phyloP scores from a whole-genome alignment of 2,797 vertebrate species.

The Malurus splendens region DNA sequence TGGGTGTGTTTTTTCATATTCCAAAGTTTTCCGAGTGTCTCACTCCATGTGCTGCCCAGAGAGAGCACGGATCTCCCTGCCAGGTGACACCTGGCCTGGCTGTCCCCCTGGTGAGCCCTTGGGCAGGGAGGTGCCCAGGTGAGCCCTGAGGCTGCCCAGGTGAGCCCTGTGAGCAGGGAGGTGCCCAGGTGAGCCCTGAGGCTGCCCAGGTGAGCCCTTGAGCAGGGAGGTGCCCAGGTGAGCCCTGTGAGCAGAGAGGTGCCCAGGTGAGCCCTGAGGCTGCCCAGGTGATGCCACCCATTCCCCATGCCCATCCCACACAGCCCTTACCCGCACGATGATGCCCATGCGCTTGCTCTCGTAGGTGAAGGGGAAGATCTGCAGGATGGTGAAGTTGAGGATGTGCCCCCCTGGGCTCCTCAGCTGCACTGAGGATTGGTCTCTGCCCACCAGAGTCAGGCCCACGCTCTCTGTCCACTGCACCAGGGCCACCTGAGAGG shows the following conservation, averaged over 20 bases:
- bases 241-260: no score
- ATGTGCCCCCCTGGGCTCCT: slow-evolving; percentile 98
- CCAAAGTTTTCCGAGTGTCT: neutral
- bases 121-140: neutral
- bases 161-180: no score
- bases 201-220: no score
- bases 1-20: neutral
- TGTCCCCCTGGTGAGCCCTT: neutral
- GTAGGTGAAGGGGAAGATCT: slow-evolving; percentile 97
- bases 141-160: neutral
- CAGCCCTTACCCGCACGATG: slow-evolving; percentile 86
- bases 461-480: slow-evolving; percentile 98
- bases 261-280: no score
- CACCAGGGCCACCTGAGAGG: slow-evolving; percentile 90
- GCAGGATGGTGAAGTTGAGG: slow-evolving; percentile 95
- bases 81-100: neutral
- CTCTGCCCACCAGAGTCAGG: slow-evolving; percentile 91
- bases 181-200: no score
- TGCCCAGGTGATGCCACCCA: no score
- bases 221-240: no score
- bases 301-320: no score
- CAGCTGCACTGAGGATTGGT: slow-evolving; percentile 96
- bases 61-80: accelerated
- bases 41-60: accelerated
- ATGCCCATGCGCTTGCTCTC: slow-evolving; percentile 99